Evolutionary conservation across 2,888 invertebrate species (phyloP), one percentile per base, ranked within the genome.

Genomic region (Nematopogon swammerdamellus): DNA sequence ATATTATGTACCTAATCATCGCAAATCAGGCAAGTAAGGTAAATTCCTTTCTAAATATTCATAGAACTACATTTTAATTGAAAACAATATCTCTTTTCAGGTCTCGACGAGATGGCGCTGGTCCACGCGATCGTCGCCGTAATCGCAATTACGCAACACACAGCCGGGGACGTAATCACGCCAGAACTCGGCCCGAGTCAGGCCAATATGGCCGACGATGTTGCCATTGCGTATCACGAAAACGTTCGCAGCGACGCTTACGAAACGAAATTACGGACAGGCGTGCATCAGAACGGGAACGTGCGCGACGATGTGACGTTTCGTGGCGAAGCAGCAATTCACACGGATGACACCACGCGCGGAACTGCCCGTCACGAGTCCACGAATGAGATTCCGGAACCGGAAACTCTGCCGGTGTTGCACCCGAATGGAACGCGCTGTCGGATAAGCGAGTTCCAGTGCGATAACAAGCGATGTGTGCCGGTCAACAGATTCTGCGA

Each of bases 401-500:
- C 77, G 17, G 73, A 75, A 57, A 58, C 67, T 14, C 59, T 80
- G 46, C 75, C 76, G 4, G 72, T 77, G 19, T 56, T 75, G 20
- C 80, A 75, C 54, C 73, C 68, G 30, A 76, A 79, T 50, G 75
- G 74, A 53, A 73, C 77, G 30, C 68, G 76, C 59, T 88, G 88
- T 65, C 82, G 84, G 53, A 77, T 85, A 58, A 85, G 86, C 5
- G 88, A 89, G 64, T 86, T 86, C 65, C 74, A 81, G 56, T 89
- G 89, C 63, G 69, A 75, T 51, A 87, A 86, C 68, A 85, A 85
- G 57, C 81, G 81, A 59, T 88, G 88, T 63, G 75, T 89, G 53
- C 80, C 80, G 42, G 80, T 88, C 57, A 91, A 89, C 71, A 83
- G 85, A 65, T 91, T 84, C 67, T 92, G 92, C 70, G 89, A 92